These are phyloP conservation scores for Pseudopleuronectes americanus DNA, from an alignment of 2,797 vertebrate genomes.

Conservation along the genomic window DNA sequence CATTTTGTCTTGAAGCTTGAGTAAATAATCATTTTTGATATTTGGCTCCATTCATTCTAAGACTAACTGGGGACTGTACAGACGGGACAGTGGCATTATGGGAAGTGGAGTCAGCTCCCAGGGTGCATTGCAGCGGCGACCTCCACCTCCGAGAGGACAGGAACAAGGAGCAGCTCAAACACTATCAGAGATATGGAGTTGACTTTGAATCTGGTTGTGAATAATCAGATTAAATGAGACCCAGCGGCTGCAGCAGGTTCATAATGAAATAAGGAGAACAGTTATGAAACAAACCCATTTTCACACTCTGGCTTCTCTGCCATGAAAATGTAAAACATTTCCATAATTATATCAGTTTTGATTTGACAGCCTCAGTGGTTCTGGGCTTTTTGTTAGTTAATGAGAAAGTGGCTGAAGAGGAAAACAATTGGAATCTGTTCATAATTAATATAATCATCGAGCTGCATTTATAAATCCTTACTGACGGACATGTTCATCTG, in stretches of 20 bases:
- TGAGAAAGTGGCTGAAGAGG: background rate
- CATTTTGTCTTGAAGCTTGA: too few relatives aligned
- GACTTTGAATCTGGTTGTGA: too few relatives aligned
- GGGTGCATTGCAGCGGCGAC: background rate
- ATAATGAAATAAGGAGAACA: background rate
- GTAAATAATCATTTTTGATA: too few relatives aligned
- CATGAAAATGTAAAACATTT: constrained; percentile 10
- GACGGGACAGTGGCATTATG: too few relatives aligned
- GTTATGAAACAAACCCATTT: background rate
- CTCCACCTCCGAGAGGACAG: background rate
- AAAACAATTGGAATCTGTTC: too few relatives aligned
- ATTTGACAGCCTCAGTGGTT: background rate
- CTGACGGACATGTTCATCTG: too few relatives aligned
- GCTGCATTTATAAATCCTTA: too few relatives aligned
- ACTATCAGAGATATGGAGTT: too few relatives aligned
- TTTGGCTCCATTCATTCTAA: too few relatives aligned
- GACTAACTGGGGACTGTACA: too few relatives aligned
- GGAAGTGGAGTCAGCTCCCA: background rate
- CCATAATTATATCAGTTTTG: constrained; percentile 19
- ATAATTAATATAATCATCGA: constrained; percentile 14
- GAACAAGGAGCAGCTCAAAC: background rate
- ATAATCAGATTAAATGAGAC: too few relatives aligned
- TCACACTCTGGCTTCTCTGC: background rate
- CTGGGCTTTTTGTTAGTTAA: constrained; percentile 7
- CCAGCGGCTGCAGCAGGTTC: too few relatives aligned